Base-by-base conservation (phyloP, 30 jellyfish, hydroid and myxozoan genomes). In the Aurelia coerulea region DNA sequence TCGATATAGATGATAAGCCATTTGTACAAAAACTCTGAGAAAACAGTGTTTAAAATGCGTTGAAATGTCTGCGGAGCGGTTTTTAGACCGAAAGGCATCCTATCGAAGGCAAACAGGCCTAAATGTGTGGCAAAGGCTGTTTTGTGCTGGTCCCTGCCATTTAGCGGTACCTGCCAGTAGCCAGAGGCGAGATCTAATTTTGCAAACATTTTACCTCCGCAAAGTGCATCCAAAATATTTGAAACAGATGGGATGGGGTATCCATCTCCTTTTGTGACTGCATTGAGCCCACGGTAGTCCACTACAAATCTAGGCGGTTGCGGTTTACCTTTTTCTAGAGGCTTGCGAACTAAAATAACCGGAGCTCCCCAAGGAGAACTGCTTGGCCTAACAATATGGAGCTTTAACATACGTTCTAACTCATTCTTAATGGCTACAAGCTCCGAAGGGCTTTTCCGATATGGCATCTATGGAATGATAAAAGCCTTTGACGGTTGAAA, bases 1-100 rank as follows among this genome's bases (percentile, higher is more conserved):
- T 64, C 35, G 68, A 79, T n/a, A 34, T 18, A 64, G 81, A 79
- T 42, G 80, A 79, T 79, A 3, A 79, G 80, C 90, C 90, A 79
- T 51, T 64, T 41, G 68, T 79, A 79, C 31, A 79, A 42, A 16
- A 19, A 79, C 16, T 64, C 85, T n/a, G 75, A 41, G 33, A 74
- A 74, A 35, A 74, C 85, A 13, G 90, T 79, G 81, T 79, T 60
- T 49, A 79, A 50, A 42, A 79, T 41, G 76, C 69, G 75, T 66
- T 13, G 85, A 52, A 74, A 74, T 1, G 75, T 41, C 62, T 74
- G 71, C 4, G 46, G 35, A 11, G 74, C 85, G 23, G 85, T 74
- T 74, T 74, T 74, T 15, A 70, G 65, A 12, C 80, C 80, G 33
- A 39, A 74, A 1, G 85, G 85, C 74, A 74, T 41, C 4, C 73